Percentiles rank a stretch among this genome's conserved stretches.
Evolutionary conservation across 64 coral and sea anemone genomes (phyloP).

Genomic region (Actinia tenebrosa): DNA sequence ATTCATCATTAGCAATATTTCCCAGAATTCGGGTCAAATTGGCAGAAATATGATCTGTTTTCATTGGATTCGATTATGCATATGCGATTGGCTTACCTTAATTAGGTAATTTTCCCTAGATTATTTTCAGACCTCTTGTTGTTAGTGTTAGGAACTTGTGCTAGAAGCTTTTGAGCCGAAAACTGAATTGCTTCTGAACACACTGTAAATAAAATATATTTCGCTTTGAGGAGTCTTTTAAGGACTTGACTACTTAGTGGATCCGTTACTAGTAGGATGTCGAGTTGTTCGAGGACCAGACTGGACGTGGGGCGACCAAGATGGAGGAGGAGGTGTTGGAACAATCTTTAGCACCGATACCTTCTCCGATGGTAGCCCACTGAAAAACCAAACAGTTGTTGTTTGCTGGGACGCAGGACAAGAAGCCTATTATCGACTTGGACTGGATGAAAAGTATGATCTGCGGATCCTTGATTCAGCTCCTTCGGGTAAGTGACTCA

Average conservation of each 20-base stretch:
- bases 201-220: no score
- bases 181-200: no score
- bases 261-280: background rate
- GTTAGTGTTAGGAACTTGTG: no score
- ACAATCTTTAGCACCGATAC: slow-evolving; percentile 32
- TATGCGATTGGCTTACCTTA: no score
- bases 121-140: no score
- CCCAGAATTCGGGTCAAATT: no score
- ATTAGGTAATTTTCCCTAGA: no score
- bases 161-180: no score
- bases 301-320: slow-evolving; percentile 45
- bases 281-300: slow-evolving; percentile 56
- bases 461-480: slow-evolving; percentile 44
- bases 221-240: no score
- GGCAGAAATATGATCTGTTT: no score
- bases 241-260: background rate
- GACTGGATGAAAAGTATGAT: slow-evolving; percentile 29
- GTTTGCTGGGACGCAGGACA: slow-evolving; percentile 33
- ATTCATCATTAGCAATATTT: no score
- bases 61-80: no score
- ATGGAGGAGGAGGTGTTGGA: slow-evolving; percentile 48
- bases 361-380: slow-evolving; percentile 20
- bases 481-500: slow-evolving; percentile 48
- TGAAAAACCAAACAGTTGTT: slow-evolving; percentile 1
- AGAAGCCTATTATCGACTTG: slow-evolving; percentile 23